phyloP scores from a whole-genome alignment of 2,888 invertebrate species.

The Branchellion lobata region DNA sequence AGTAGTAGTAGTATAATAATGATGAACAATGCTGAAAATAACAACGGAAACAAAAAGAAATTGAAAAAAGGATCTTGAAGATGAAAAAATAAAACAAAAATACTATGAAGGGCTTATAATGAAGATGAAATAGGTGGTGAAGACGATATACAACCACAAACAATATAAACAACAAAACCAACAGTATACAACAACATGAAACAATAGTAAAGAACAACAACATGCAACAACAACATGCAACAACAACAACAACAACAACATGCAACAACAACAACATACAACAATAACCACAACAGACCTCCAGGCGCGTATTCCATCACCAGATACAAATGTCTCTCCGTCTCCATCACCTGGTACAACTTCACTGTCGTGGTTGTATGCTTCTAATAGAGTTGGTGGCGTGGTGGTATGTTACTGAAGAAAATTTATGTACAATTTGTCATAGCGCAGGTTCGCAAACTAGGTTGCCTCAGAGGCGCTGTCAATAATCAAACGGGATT shows the following conservation, averaged over 20 bases:
- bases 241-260: too few species aligned
- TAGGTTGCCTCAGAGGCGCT: too few species aligned
- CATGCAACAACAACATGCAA: too few species aligned
- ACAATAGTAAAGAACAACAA: too few species aligned
- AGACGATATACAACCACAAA: too few species aligned
- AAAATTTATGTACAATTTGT: too few species aligned
- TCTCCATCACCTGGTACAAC: slow-evolving; percentile 96
- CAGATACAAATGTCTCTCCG: slow-evolving; percentile 97
- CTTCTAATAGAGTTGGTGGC: background rate
- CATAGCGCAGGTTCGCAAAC: too few species aligned
- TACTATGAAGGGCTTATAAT: background rate
- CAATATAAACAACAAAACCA: too few species aligned
- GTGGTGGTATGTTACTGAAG: background rate
- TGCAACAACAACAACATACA: too few species aligned
- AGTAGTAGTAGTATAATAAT: background rate
- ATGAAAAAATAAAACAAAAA: background rate
- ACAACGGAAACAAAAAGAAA: background rate
- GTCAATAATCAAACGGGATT: too few species aligned
- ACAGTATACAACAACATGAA: too few species aligned
- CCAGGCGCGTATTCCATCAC: slow-evolving; percentile 99
- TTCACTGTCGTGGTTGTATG: slow-evolving; percentile 58
- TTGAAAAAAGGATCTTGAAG: background rate
- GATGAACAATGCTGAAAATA: background rate
- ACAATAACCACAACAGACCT: too few species aligned
- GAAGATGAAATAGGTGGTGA: background rate